These are phyloP conservation scores for Amblyornis subalaris DNA, from an alignment of 2,113 vertebrate genomes.

Conservation along the genomic window DNA sequence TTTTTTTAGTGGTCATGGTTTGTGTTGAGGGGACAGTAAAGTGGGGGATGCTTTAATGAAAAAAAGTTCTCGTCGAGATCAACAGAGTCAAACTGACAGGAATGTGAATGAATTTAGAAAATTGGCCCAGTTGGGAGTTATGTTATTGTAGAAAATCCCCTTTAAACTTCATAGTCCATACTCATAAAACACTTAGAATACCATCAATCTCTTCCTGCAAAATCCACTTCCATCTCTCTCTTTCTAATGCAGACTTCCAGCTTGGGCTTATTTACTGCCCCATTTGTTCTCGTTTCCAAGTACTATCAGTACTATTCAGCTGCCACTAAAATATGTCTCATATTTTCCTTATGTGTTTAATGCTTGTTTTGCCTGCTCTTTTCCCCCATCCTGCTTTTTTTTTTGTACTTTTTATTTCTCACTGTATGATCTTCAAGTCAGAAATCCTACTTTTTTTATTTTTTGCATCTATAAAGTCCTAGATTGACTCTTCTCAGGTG, in stretches of 20 bases:
- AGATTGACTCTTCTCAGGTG: not conserved
- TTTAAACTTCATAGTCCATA: constrained; percentile 10
- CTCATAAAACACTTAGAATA: constrained; percentile 37
- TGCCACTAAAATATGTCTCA: not conserved
- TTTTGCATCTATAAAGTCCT: not conserved
- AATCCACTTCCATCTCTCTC: not conserved
- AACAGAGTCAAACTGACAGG: constrained; percentile 30
- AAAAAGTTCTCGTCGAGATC: constrained; percentile 3
- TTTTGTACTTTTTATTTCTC: not conserved
- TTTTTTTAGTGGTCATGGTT: not conserved
- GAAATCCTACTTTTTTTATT: not conserved
- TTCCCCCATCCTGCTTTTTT: not conserved
- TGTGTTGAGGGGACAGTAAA: not conserved
- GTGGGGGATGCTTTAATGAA: not conserved
- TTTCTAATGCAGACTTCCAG: not conserved
- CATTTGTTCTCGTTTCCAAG: not conserved
- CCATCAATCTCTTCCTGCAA: constrained; percentile 17
- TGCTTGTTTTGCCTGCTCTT: not conserved
- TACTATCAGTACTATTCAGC: constrained; percentile 1
- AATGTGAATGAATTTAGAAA: constrained; percentile 23
- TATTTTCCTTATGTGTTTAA: not conserved
- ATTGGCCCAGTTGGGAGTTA: not conserved
- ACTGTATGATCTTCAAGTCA: not conserved
- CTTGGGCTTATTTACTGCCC: not conserved
- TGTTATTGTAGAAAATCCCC: constrained; percentile 18